phyloP scores from a whole-genome alignment of 2,888 invertebrate genomes.

The Disparrhopalites patrizii region DNA sequence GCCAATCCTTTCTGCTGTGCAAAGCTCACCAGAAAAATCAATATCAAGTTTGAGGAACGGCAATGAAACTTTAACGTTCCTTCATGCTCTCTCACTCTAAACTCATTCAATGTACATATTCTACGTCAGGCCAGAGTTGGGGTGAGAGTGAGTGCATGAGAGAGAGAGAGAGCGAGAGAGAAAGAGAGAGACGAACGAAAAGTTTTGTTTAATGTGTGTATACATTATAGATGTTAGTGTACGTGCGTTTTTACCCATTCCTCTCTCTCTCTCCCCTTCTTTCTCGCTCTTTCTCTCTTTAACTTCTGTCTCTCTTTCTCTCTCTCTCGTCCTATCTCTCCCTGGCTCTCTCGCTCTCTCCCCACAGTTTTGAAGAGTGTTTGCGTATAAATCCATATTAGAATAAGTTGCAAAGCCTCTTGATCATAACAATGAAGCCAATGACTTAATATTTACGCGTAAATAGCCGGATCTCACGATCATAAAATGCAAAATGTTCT shows the following conservation, averaged over 20 bases:
- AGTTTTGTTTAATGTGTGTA: constrained; percentile 3
- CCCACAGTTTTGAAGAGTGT: too few relatives aligned
- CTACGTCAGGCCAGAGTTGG: not conserved
- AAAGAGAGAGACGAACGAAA: not conserved
- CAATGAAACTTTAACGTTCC: constrained; percentile 6
- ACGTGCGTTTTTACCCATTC: not conserved
- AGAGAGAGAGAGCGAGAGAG: constrained; percentile 1
- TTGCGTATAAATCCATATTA: not conserved
- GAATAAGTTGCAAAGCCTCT: not conserved
- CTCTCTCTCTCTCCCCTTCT: not conserved
- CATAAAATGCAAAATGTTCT: not conserved
- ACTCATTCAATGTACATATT: too few relatives aligned
- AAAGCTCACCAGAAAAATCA: constrained; percentile 16
- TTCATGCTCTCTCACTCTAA: too few relatives aligned
- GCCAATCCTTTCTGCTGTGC: constrained; percentile 13
- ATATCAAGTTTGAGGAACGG: constrained; percentile 17
- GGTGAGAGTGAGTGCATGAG: not conserved
- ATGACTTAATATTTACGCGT: not conserved
- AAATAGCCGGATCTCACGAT: not conserved
- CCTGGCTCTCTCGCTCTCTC: too few relatives aligned
- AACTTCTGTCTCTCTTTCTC: too few relatives aligned
- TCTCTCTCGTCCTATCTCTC: too few relatives aligned
- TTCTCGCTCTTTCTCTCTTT: too few relatives aligned
- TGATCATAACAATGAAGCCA: not conserved
- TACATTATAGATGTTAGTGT: not conserved